phyloP scores from a whole-genome alignment of 2,113 vertebrate genomes.

The human region DNA sequence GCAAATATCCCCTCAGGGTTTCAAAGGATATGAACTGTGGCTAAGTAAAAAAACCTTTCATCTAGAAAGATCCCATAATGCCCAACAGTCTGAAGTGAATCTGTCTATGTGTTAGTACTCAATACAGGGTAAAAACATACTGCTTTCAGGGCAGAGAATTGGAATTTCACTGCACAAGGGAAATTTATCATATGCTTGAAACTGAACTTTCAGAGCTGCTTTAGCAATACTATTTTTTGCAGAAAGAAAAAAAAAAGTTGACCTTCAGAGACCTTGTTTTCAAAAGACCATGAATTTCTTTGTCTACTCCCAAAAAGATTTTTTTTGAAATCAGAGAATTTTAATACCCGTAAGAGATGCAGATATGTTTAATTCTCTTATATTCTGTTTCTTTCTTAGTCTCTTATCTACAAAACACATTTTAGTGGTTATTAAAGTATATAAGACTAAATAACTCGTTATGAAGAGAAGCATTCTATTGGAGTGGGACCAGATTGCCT shows the following conservation, averaged over 20 bases:
- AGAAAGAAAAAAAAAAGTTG: conserved; percentile 45
- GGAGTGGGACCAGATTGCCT: neutral
- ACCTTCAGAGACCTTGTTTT: neutral
- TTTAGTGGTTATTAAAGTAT: neutral
- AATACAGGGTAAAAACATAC: neutral
- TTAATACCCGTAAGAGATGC: neutral
- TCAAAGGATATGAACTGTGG: conserved; percentile 8
- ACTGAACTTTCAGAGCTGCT: neutral
- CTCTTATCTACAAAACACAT: neutral
- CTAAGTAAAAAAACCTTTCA: neutral
- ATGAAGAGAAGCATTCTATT: neutral
- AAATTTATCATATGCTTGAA: conserved; percentile 12
- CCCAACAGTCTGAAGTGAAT: neutral
- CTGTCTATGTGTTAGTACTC: conserved; percentile 18
- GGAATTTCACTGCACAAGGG: neutral
- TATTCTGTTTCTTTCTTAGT: neutral
- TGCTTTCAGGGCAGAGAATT: neutral
- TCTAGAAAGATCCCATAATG: neutral
- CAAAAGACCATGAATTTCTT: neutral
- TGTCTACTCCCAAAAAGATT: neutral
- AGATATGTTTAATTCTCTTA: neutral
- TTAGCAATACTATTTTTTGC: conserved; percentile 60
- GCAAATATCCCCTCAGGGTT: neutral
- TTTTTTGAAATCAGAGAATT: neutral
- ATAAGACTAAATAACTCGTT: neutral